Evolutionary conservation across 1,140 invertebrate genomes (phyloP), one percentile per base, ranked within the genome.

Genomic region (Physella acuta): DNA sequence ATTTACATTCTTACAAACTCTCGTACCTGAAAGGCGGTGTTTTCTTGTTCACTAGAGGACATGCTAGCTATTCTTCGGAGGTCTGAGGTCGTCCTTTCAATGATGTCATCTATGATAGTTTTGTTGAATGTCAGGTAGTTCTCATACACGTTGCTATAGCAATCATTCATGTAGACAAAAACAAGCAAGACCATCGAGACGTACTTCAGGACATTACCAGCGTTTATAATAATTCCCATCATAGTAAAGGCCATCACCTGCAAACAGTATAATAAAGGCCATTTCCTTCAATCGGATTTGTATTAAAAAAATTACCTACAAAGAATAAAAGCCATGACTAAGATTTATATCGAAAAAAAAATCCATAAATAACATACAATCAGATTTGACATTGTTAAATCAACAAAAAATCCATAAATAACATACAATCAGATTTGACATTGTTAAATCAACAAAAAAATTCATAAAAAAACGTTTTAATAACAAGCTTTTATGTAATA

Each of bases 141-240:
- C 56, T 83, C 78, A 56, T 82, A 82, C 24, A 84, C 82, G 56
- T 83, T 82, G 68, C 78, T 81, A 73, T 82, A 84, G 63, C 79
- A 82, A 72, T 81, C 81, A 73, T 84, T 80, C 78, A 82, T 83
- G 75, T 84, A 84, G 11, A 84, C 76, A 30, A 83, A 71, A 16
- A 84, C 81, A 16, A 84, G 73, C 1, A 84, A 68, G 28, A 79
- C 77, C 77, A 84, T 81, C 14, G 78, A 78, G 24, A 82, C 77
- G 72, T 84, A 84, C 61, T 82, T 77, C 8, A 84, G 76, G 16
- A 81, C 79, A n/a, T 72, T 75, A 20, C 81, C 80, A 3, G 82
- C 82, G 67, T 84, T 84, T 11, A 83, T 79, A 31, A 84, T 84
- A 36, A 84, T 81, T 0, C 82, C 82, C 82, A 84, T 84, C 79